Conservation (phyloP, 2,888 invertebrate species). For the Coelopa pilipes region DNA sequence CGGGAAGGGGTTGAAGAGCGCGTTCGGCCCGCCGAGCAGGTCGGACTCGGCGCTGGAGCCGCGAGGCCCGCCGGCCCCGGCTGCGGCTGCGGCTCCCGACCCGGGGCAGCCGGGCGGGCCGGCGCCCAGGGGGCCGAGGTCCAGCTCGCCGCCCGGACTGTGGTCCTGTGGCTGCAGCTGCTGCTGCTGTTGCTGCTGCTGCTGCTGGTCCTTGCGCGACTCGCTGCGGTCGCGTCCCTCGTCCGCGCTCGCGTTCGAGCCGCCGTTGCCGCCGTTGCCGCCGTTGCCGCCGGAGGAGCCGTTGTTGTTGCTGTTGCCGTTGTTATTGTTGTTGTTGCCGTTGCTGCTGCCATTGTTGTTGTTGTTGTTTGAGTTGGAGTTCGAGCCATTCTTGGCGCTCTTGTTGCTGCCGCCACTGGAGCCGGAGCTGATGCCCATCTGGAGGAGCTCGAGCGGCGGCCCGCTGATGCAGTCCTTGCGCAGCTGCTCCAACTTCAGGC, state of each 20-base stretch:
- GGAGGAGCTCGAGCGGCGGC: slow-evolving; percentile 77
- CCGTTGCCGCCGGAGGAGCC: slow-evolving; percentile 25
- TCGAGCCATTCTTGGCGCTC: slow-evolving; percentile 31
- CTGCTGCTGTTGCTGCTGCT: slow-evolving; percentile 45
- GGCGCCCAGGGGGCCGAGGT: slow-evolving; percentile 48
- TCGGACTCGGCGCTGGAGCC: slow-evolving; percentile 77
- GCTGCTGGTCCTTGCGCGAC: slow-evolving; percentile 23
- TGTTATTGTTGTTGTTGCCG: slow-evolving; percentile 42
- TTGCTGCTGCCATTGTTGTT: slow-evolving; percentile 40
- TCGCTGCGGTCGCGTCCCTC: slow-evolving; percentile 35
- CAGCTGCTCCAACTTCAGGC: slow-evolving; percentile 86
- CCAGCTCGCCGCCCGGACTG: slow-evolving; percentile 45
- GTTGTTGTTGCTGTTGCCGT: slow-evolving; percentile 35
- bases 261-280: slow-evolving; percentile 17
- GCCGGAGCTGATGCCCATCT: slow-evolving; percentile 70
- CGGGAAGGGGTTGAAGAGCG: slow-evolving; percentile 81
- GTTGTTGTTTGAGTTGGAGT: slow-evolving; percentile 20
- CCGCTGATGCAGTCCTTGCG: slow-evolving; percentile 89
- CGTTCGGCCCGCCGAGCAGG: slow-evolving; percentile 72
- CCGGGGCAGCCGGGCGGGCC: slow-evolving; percentile 45
- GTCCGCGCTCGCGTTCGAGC: slow-evolving; percentile 36
- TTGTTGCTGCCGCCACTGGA: slow-evolving; percentile 50
- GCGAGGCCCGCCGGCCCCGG: slow-evolving; percentile 66
- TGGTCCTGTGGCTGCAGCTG: slow-evolving; percentile 33
- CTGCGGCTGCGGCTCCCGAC: slow-evolving; percentile 45